phyloP scores from a whole-genome alignment of 2,888 invertebrate genomes.

The Hypselothyrea guttata region DNA sequence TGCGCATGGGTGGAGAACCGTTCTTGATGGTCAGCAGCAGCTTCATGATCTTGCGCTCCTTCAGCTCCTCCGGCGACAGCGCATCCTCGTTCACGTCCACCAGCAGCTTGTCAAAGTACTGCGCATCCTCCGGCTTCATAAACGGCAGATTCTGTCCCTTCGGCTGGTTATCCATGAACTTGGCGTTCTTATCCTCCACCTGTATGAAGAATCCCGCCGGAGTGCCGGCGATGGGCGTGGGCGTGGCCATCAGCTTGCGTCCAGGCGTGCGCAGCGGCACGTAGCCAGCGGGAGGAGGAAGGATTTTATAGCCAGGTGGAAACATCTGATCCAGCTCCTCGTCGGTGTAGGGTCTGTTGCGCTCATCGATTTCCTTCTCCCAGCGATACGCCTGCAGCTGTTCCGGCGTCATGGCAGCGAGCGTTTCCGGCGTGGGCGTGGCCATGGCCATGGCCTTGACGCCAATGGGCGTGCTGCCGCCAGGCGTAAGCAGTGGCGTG shows the following conservation, averaged over 20 bases:
- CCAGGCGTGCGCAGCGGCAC: slow-evolving; percentile 98
- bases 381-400: slow-evolving; percentile 98
- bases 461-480: slow-evolving; percentile 93
- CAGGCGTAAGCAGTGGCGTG: slow-evolving; percentile 90
- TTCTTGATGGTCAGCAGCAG: slow-evolving; percentile 99
- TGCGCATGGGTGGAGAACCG: slow-evolving; percentile 99
- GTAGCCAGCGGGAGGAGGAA: slow-evolving; percentile 97
- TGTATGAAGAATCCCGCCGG: slow-evolving; percentile 98
- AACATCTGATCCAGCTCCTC: slow-evolving; percentile 99
- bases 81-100: slow-evolving; percentile 99
- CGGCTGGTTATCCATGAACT: slow-evolving; percentile 97
- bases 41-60: slow-evolving; percentile 99
- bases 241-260: slow-evolving; percentile 98
- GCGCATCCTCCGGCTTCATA: slow-evolving; percentile 99
- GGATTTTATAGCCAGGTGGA: slow-evolving; percentile 98
- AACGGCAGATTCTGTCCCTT: slow-evolving; percentile 97
- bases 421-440: slow-evolving; percentile 97
- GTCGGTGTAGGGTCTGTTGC: slow-evolving; percentile 97
- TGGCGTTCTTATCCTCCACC: slow-evolving; percentile 93
- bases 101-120: slow-evolving; percentile 99
- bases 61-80: slow-evolving; percentile 97
- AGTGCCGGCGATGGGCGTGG: slow-evolving; percentile 96
- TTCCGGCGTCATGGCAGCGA: slow-evolving; percentile 99
- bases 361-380: slow-evolving; percentile 99
- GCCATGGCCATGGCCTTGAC: slow-evolving; percentile 99